phyloP scores from a whole-genome alignment of 2,113 vertebrate genomes.

The Paralichthys olivaceus region DNA sequence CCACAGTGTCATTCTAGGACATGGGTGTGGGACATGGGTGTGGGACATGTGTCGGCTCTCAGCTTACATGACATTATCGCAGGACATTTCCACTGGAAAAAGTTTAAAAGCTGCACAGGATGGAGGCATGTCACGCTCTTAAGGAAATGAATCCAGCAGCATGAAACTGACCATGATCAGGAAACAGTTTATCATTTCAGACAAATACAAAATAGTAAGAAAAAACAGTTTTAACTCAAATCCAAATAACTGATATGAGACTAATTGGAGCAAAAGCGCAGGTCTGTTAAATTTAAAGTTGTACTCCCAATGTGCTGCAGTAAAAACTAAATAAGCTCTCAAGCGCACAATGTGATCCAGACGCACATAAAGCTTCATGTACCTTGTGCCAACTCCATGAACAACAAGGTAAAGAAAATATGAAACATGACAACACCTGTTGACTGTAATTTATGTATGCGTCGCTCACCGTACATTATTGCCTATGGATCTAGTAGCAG shows the following conservation, averaged over 20 bases:
- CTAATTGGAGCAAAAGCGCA: too few relatives aligned
- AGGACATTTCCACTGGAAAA: background rate
- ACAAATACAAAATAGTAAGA: background rate
- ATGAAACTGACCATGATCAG: slow-evolving; percentile 1
- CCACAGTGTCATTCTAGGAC: background rate
- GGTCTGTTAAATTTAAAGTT: too few relatives aligned
- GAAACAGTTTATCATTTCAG: background rate
- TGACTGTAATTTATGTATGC: background rate
- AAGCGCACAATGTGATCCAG: too few relatives aligned
- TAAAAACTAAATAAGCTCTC: too few relatives aligned
- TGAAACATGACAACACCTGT: too few relatives aligned
- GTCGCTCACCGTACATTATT: background rate
- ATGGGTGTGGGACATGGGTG: background rate
- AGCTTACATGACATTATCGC: background rate
- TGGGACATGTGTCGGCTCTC: background rate
- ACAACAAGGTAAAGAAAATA: too few relatives aligned
- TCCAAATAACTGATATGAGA: background rate
- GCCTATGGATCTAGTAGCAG: background rate
- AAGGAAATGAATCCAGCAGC: background rate
- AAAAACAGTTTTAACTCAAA: background rate
- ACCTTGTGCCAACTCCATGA: too few relatives aligned
- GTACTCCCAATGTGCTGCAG: too few relatives aligned
- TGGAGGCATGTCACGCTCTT: background rate
- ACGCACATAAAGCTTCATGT: too few relatives aligned
- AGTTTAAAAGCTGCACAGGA: background rate